Base-by-base conservation (phyloP, 2,797 vertebrate genomes). In the Chaunax sp. region DNA sequence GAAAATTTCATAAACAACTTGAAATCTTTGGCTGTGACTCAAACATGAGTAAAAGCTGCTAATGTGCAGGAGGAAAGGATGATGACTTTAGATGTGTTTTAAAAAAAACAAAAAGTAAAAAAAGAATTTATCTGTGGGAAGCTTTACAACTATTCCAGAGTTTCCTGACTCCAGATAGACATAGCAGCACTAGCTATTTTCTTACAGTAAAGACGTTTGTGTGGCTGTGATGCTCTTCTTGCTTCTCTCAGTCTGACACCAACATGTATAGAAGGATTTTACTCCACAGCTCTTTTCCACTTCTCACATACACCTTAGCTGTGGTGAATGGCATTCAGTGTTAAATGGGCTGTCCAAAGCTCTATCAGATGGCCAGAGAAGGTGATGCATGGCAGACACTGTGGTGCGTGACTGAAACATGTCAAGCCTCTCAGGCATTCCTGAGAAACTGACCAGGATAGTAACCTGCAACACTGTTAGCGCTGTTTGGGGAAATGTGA, bases 391-490 rank as follows among this genome's bases (percentile, higher is more conserved):
- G 57, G 75, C 67, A 79, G 79, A 78, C 40, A 55, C 25, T 38
- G 65, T 25, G 66, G 67, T 71, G 79, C 49, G 38, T 74, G 65
- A 79, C 86, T 85, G 86, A 86, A 88, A 74, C 6, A 37, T 66
- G 64, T 58, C 2, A 2, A 69, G 66, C 59, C 41, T 66, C 70
- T 78, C 72, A 73, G 55, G 69, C 78, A 88, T 89, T 85, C 81
- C 86, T 68, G 37, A 62, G 61, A 28, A 60, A 25, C 47, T 60
- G 76, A 78, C 70, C 58, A 72, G 69, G 74, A 68, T 71, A 82
- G 75, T 44, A 78, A 75, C 75, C 72, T 63, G 67, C 20, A 69
- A 43, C 53, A 61, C 56, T 20, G 30, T 41, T 61, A 54, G 72
- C 61, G 63, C 58, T 53, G 64, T 69, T 56, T 18, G n/a, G 51